Evolutionary conservation across 1,140 invertebrate species (phyloP), one percentile per base, ranked within the genome.

Genomic region (Physella acuta): DNA sequence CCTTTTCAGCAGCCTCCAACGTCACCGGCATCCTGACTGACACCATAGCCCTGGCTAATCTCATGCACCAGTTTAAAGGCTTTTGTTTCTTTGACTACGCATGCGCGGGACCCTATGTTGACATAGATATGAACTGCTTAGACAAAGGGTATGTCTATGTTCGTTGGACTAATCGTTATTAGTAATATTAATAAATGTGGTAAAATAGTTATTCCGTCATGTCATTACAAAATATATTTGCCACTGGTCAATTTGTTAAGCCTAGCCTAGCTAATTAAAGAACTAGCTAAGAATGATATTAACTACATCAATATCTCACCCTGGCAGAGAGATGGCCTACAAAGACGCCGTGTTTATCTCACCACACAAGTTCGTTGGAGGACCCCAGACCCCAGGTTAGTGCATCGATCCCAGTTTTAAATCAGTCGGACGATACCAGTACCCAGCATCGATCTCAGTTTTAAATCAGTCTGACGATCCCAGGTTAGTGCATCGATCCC

Each of bases 261-360:
- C n/a, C n/a, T n/a, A n/a, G n/a, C n/a, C n/a, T n/a, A n/a, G n/a
- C n/a, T n/a, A n/a, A n/a, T n/a, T n/a, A n/a, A n/a, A n/a, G n/a
- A n/a, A n/a, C n/a, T n/a, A n/a, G n/a, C n/a, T n/a, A n/a, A n/a
- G n/a, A n/a, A n/a, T n/a, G n/a, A n/a, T n/a, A n/a, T n/a, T n/a
- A n/a, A n/a, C n/a, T n/a, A n/a, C n/a, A n/a, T n/a, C n/a, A n/a
- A n/a, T n/a, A n/a, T n/a, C n/a, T n/a, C n/a, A n/a, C n/a, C 8
- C 17, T n/a, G 44, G 44, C 37, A 63, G 37, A 26, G 30, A 20
- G 1, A 20, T 56, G 20, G 68, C 39, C 4, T 88, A 90, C 81
- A 94, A 95, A 80, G 94, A 96, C 85, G 93, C 92, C 0, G 88
- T 95, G 49, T 94, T 93, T 79, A 93, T 95, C 79, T 92, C 92